A percentile compares a stretch with the other conserved stretches of the same genome.
Evolutionary conservation across 2,113 vertebrate genomes (phyloP).

Genomic region (Pelodiscus sinensis): DNA sequence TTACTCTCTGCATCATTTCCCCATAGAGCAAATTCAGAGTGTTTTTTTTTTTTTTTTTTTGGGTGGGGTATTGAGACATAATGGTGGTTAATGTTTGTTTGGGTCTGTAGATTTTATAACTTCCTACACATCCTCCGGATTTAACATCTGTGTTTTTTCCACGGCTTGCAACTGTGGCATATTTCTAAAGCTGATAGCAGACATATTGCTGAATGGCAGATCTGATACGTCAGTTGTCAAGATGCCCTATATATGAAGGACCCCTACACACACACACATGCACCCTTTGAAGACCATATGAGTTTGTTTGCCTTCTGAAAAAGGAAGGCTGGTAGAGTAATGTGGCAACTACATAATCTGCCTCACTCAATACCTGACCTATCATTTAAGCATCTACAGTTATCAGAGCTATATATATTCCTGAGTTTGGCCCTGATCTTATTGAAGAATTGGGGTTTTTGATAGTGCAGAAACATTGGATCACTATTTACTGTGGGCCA

Average conservation of each 20-base stretch:
- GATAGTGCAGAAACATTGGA: neutral
- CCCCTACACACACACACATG: neutral
- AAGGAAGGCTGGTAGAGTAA: neutral
- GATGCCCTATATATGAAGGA: neutral
- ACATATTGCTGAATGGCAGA: conserved; percentile 58
- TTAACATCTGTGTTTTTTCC: conserved; percentile 55
- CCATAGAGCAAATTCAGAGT: conserved; percentile 15
- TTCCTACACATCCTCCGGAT: conserved; percentile 44
- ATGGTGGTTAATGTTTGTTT: conserved; percentile 53
- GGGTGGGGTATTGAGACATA: conserved; percentile 24
- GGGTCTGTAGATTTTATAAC: conserved; percentile 53
- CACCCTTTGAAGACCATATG: conserved; percentile 25
- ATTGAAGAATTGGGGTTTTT: neutral
- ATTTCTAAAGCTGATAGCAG: conserved; percentile 60
- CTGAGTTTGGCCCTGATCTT: neutral
- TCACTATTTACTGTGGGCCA: rapidly evolving
- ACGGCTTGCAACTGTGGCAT: conserved; percentile 48
- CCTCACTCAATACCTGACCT: neutral
- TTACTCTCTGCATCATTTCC: conserved; percentile 14
- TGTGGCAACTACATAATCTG: neutral
- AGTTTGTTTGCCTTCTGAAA: conserved; percentile 38
- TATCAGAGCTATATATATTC: neutral
- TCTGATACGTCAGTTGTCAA: conserved; percentile 38
- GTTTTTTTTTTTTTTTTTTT: conserved; percentile 51
- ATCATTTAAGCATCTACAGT: conserved; percentile 14